These are phyloP conservation scores for Galeopsomyia nigrocyanea DNA, from an alignment of 2,888 invertebrate genomes.

Conservation along the genomic window DNA sequence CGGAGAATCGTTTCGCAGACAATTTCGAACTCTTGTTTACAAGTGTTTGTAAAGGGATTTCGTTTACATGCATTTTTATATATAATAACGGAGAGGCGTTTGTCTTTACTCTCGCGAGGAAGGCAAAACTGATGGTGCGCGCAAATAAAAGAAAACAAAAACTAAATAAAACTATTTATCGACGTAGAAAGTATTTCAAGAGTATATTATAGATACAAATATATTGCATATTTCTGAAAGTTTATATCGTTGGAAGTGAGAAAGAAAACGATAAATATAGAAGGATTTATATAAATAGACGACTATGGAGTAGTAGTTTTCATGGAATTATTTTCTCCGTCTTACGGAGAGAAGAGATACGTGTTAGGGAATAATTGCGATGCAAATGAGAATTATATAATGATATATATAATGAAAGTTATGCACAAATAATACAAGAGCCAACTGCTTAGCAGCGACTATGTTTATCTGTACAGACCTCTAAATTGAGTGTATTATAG, in stretches of 20 bases:
- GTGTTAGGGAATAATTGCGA: constrained; percentile 28
- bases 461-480: constrained; percentile 55
- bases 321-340: constrained; percentile 13
- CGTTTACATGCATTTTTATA: constrained; percentile 36
- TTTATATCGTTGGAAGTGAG: constrained; percentile 33
- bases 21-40: constrained; percentile 13
- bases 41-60: constrained; percentile 23
- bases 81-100: constrained; percentile 17
- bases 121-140: constrained; percentile 59
- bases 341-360: constrained; percentile 29
- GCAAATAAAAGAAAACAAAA: constrained; percentile 1
- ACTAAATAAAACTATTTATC: constrained; percentile 44
- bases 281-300: constrained; percentile 30
- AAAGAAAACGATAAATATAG: constrained; percentile 10
- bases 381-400: constrained; percentile 31
- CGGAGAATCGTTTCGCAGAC: constrained; percentile 4
- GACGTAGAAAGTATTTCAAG: constrained; percentile 47
- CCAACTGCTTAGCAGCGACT: constrained; percentile 51
- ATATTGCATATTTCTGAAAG: constrained; percentile 44
- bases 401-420: constrained; percentile 25
- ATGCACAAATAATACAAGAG: constrained; percentile 44
- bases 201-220: constrained; percentile 36
- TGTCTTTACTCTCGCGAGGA: constrained; percentile 14
- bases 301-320: constrained; percentile 18
- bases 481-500: constrained; percentile 58